Percentiles rank a stretch among this genome's conserved stretches.
Conservation (phyloP, 1,140 invertebrate genomes). For the Trialeurodes vaporariorum region DNA sequence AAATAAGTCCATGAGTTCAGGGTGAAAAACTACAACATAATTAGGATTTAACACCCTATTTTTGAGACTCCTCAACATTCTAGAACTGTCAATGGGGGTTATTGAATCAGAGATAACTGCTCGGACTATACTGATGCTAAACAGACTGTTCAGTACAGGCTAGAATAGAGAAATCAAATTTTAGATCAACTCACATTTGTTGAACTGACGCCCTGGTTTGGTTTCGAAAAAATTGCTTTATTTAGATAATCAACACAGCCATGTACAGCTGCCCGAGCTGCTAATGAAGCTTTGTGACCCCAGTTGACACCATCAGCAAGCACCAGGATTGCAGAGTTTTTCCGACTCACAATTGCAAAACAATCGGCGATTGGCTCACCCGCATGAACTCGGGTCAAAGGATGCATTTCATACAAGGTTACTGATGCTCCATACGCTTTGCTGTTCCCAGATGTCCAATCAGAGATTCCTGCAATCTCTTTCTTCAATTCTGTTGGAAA, state of each 20-base stretch:
- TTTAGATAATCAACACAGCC: constrained; percentile 78
- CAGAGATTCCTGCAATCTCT: constrained; percentile 42
- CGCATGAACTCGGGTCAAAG: constrained; percentile 56
- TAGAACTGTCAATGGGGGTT: no score
- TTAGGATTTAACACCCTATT: no score
- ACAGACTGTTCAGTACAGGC: no score
- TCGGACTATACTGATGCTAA: no score
- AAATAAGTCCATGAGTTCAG: no score
- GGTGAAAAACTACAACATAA: no score
- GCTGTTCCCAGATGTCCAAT: constrained; percentile 53
- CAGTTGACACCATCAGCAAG: constrained; percentile 90
- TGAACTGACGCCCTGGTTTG: constrained; percentile 23
- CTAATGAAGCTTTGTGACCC: constrained; percentile 78
- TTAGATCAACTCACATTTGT: constrained; percentile 28
- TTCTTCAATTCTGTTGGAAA: constrained; percentile 6
- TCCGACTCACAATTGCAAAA: constrained; percentile 68
- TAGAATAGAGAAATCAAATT: no score
- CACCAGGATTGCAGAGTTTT: constrained; percentile 67
- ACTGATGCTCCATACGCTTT: constrained; percentile 50
- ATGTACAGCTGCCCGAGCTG: constrained; percentile 78
- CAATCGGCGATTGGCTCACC: constrained; percentile 85
- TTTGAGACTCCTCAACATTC: no score
- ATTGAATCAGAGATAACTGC: no score
- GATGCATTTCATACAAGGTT: constrained; percentile 40
- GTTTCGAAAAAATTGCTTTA: constrained; percentile 51